Evolutionary conservation across 1,140 invertebrate species (phyloP), one percentile per base, ranked within the genome.

Genomic region (Zaprionus vittiger): DNA sequence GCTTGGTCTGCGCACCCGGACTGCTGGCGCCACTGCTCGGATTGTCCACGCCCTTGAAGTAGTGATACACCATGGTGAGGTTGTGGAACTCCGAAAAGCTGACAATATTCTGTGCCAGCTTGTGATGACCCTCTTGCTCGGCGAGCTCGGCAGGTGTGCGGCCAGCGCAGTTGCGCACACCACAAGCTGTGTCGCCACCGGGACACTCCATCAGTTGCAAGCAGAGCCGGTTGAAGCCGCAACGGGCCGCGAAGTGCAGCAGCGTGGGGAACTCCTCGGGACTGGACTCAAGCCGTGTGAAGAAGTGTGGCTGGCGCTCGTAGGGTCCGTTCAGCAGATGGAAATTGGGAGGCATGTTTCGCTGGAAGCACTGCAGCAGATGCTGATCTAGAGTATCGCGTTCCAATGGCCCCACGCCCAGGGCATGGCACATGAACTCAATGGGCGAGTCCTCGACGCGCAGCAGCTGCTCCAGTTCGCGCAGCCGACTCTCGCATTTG

Each of bases 351-450:
- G 96, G 96, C 80, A 97, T 94, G 89, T 97, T 97, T 90, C 95
- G 96, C 84, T 97, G 96, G 91, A 97, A 97, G 49, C 95, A 95
- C 73, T 96, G 95, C 63, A 97, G 93, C 93, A 98, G 94, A 94
- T 96, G 97, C 80, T 95, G 95, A 91, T 98, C 97, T 65, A 97
- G 91, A 79, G 96, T 95, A 73, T 97, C 96, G 22, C 95, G 94
- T 77, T 97, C 96, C 5, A 95, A 95, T 1, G 95, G 94, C 87
- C 95, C 96, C 78, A 97, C 96, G 37, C 96, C 96, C 67, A 98
- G 93, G 1, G 97, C 96, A 94, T 97, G 96, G 79, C 97, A 97
- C 95, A 98, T 97, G 84, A 97, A 97, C 87, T 97, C 96, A 37
- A 97, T 93, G 0, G 97, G 97, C 93, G 96, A 97, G 77, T 97